phyloP scores from a whole-genome alignment of 2,888 invertebrate species.

The Dichetophora obliterata region DNA sequence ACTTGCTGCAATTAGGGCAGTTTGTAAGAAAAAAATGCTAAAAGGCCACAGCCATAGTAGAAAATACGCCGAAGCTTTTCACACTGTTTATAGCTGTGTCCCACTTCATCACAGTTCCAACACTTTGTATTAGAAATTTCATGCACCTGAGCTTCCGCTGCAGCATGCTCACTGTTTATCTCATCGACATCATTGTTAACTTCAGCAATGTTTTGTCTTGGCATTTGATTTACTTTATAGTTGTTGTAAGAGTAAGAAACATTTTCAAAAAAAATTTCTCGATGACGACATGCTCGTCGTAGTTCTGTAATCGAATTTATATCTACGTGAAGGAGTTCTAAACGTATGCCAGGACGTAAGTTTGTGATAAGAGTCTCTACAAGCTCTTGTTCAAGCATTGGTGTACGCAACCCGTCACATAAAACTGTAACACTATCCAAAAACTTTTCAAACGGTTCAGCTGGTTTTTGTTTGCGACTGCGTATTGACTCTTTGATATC shows the following conservation, averaged over 20 bases:
- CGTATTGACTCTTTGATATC: constrained; percentile 13
- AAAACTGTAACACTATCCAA: constrained; percentile 21
- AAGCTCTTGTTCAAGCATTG: background rate
- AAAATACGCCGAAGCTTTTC: background rate
- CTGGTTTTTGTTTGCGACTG: constrained; percentile 26
- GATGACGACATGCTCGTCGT: too few species aligned
- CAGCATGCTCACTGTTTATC: background rate
- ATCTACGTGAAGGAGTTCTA: background rate
- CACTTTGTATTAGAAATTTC: background rate
- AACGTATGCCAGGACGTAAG: background rate
- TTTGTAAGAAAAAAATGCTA: background rate
- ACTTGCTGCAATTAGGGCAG: background rate
- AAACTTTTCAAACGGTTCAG: constrained; percentile 16
- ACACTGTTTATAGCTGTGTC: constrained; percentile 11
- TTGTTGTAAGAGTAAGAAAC: background rate
- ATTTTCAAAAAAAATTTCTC: background rate
- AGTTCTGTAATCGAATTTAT: constrained; percentile 29
- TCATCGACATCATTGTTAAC: constrained; percentile 9
- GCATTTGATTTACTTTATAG: background rate
- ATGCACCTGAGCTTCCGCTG: background rate
- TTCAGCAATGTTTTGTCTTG: background rate
- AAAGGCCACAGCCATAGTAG: constrained; percentile 13
- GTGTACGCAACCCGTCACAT: constrained; percentile 11
- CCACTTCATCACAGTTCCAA: constrained; percentile 15
- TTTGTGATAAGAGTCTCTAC: background rate